Conservation (phyloP, 2,888 invertebrate genomes). For the Ormia ochracea region DNA sequence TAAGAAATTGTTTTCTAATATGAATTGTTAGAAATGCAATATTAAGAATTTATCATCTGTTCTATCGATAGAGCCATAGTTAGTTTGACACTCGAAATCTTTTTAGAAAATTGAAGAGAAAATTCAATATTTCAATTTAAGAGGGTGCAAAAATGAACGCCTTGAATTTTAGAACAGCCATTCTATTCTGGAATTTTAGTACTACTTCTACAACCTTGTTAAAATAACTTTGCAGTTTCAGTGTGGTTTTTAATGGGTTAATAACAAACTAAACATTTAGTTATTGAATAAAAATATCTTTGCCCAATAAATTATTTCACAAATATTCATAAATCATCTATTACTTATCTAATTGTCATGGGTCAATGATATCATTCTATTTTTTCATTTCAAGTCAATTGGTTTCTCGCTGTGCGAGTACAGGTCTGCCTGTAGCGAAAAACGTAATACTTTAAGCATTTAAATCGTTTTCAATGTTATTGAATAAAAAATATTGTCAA, state of each 20-base stretch:
- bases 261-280: not conserved
- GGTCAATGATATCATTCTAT: slow-evolving; percentile 57
- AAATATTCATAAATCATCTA: slow-evolving; percentile 53
- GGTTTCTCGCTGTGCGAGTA: not conserved
- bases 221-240: not conserved
- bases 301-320: slow-evolving; percentile 37
- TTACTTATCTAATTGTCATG: slow-evolving; percentile 30
- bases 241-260: not conserved
- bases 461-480: slow-evolving; percentile 50
- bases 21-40: too few relatives aligned
- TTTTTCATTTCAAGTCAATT: slow-evolving; percentile 31
- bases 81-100: too few relatives aligned
- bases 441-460: slow-evolving; percentile 36
- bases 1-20: too few relatives aligned
- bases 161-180: too few relatives aligned
- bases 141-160: too few relatives aligned
- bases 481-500: slow-evolving; percentile 10
- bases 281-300: not conserved
- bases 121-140: too few relatives aligned
- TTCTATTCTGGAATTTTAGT: too few relatives aligned
- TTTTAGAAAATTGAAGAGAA: too few relatives aligned
- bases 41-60: too few relatives aligned
- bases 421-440: not conserved
- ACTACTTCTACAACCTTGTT: too few relatives aligned
- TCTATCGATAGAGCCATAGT: too few relatives aligned